Evolutionary conservation across 2,113 vertebrate genomes (phyloP), one percentile per base, ranked within the genome.

Genomic region (Romanogobio albipinnatus): DNA sequence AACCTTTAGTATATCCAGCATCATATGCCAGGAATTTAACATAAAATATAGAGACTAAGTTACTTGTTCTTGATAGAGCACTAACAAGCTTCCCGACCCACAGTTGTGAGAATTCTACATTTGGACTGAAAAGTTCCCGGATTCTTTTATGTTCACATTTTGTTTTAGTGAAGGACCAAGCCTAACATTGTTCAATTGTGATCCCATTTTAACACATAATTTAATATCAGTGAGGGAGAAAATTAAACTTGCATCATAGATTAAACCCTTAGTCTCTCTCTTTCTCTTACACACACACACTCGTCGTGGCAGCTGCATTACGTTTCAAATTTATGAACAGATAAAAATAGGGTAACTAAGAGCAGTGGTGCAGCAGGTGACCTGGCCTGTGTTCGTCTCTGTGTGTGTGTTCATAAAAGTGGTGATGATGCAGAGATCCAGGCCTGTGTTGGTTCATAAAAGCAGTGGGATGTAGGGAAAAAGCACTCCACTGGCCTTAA

Each of bases 11-110:
- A 89, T 89, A 89, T 90, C 84, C 88, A 89, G 87, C 89, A 82
- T 90, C 88, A 91, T 89, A 89, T 81, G 85, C 79, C 85, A 87
- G 88, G 90, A 91, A 91, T 91, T 86, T 90, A 77, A 90, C 86
- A 88, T 85, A 86, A 71, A 88, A 84, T 86, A 82, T 86, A 87
- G 70, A 86, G 88, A 82, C 87, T 51, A 45, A 71, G 84, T 83
- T 87, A 79, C 82, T 88, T 87, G 56, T 81, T 68, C 68, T 22
- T 85, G 58, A 80, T 81, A 71, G 75, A 15, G n/a, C 51, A 58
- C 81, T 84, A 85, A 73, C 24, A 36, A 49, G 51, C 66, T 76
- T 64, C 75, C 81, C 84, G 64, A 66, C 85, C 85, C 64, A 62
- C 29, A 68, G 29, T 86, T 89, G 84, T 76, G 82, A 58, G 78